A percentile compares a stretch with the other conserved stretches of the same genome.
Evolutionary conservation across 2,888 invertebrate genomes (phyloP).

Genomic region (Ectemnius lituratus): DNA sequence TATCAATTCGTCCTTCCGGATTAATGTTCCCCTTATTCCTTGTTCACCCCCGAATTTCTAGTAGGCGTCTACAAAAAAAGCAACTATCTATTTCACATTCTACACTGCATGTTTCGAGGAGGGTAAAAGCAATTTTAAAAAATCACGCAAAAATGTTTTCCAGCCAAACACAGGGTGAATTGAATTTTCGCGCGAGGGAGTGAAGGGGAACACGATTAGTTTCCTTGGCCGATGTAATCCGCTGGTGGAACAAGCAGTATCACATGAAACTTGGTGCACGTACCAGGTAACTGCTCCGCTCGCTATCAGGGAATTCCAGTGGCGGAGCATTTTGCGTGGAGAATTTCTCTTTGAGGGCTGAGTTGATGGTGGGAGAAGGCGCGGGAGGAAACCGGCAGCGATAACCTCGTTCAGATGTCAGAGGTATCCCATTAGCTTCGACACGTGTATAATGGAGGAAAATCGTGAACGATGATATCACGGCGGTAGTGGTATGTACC

Average conservation of each 20-base stretch:
- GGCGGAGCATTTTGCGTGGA: constrained; percentile 2
- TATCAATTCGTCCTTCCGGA: constrained; percentile 4
- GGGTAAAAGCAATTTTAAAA: no score
- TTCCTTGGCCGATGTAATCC: not conserved
- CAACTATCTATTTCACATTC: no score
- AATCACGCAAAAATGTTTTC: no score
- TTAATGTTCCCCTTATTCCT: not conserved
- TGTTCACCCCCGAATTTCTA: no score
- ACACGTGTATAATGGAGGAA: constrained; percentile 7
- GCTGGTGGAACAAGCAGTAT: not conserved
- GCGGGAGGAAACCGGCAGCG: constrained; percentile 4
- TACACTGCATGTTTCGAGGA: no score
- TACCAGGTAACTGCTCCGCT: not conserved
- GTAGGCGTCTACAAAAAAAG: no score
- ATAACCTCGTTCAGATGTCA: constrained; percentile 20
- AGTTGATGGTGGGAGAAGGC: no score
- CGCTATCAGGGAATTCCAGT: not conserved
- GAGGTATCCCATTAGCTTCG: constrained; percentile 21
- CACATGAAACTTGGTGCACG: not conserved
- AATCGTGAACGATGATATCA: constrained; percentile 26
- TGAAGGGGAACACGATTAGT: not conserved
- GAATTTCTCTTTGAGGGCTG: not conserved
- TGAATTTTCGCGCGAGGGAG: no score
- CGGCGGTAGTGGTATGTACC: not conserved
- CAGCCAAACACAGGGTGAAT: no score